Evolutionary conservation across 2,797 vertebrate genomes (phyloP).

Genomic region (Ara ararauna): DNA sequence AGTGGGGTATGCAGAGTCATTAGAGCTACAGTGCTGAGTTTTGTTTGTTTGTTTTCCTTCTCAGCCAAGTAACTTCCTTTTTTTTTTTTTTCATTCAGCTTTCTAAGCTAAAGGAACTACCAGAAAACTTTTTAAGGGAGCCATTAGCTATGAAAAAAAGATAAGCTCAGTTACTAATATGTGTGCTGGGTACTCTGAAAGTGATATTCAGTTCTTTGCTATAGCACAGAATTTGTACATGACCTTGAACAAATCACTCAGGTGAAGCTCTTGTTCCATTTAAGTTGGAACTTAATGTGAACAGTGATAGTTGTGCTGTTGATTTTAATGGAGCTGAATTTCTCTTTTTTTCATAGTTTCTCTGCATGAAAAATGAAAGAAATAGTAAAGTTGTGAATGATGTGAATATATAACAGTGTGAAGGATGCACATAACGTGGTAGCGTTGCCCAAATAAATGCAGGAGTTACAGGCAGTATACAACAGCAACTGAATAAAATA

Average conservation of each 20-base stretch:
- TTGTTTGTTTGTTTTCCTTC: not conserved
- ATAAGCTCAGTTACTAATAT: not conserved
- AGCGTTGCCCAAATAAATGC: not conserved
- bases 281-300: not conserved
- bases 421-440: not conserved
- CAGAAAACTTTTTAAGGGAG: not conserved
- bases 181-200: not conserved
- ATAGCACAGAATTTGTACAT: not conserved
- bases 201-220: not conserved
- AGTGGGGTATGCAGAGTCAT: not conserved
- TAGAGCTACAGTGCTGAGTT: not conserved
- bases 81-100: not conserved
- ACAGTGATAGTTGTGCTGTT: not conserved
- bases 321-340: not conserved
- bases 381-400: not conserved
- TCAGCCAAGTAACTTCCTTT: not conserved
- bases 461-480: not conserved
- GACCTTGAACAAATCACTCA: not conserved
- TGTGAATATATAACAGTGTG: not conserved
- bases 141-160: not conserved
- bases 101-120: not conserved
- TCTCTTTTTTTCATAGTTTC: not conserved
- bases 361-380: not conserved
- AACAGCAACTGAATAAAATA: not conserved
- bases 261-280: not conserved